Evolutionary conservation across 2,888 invertebrate species (phyloP).

Genomic region (Tiliacea citrago): DNA sequence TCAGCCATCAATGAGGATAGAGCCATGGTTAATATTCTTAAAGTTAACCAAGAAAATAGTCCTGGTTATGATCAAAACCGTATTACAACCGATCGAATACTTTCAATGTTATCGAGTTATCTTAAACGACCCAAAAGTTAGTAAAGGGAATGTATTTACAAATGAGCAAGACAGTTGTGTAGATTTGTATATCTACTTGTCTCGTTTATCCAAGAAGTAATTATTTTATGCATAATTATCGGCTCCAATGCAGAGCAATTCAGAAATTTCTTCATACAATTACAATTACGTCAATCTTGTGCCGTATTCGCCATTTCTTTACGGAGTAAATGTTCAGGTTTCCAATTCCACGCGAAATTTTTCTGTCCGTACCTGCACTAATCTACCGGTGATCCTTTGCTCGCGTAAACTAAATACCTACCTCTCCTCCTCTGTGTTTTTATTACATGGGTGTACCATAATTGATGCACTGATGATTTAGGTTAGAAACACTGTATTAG

Average conservation of each 20-base stretch:
- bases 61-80: neutral
- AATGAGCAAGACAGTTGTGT: neutral
- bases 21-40: neutral
- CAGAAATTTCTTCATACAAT: neutral
- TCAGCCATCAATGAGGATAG: neutral
- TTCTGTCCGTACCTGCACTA: too few species aligned
- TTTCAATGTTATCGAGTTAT: neutral
- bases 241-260: neutral
- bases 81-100: neutral
- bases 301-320: neutral
- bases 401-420: neutral
- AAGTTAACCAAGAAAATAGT: too few species aligned
- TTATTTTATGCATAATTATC: neutral
- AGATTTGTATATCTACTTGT: neutral
- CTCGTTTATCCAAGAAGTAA: neutral
- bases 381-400: neutral
- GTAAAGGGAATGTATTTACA: too few species aligned
- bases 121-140: neutral
- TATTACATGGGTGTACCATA: too few species aligned
- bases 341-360: neutral
- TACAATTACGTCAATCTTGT: neutral
- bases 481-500: too few species aligned
- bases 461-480: too few species aligned
- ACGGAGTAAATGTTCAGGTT: neutral
- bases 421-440: too few species aligned